Conservation (phyloP, 2,888 invertebrate species). For the Cataglyphis rosenhaueri region DNA sequence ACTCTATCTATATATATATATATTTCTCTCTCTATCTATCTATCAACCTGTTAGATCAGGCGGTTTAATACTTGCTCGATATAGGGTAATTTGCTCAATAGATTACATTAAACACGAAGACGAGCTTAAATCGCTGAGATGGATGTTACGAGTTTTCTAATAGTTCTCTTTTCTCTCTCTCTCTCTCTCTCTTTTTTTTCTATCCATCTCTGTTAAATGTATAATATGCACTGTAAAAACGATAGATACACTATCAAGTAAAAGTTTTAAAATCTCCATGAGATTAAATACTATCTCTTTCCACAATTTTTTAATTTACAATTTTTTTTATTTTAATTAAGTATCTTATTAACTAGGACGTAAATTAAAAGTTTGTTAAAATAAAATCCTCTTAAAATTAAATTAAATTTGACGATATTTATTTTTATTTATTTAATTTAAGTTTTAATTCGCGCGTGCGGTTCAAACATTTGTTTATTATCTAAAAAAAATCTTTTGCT, state of each 20-base stretch:
- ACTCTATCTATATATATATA: background rate
- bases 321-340: constrained; percentile 5
- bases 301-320: background rate
- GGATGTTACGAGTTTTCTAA: constrained; percentile 27
- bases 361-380: constrained; percentile 21
- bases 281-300: background rate
- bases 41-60: constrained; percentile 31
- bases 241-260: background rate
- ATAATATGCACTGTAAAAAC: constrained; percentile 14
- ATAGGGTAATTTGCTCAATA: constrained; percentile 39
- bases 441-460: background rate
- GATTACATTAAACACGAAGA: constrained; percentile 38
- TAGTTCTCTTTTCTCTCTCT: background rate
- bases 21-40: background rate
- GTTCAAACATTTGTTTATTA: background rate
- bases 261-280: background rate
- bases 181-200: background rate
- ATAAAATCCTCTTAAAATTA: background rate
- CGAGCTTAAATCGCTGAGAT: constrained; percentile 36
- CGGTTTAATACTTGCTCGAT: constrained; percentile 39
- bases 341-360: background rate
- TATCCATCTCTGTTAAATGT: background rate
- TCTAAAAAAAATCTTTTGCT: background rate
- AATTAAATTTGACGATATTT: background rate
- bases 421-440: background rate